These are phyloP conservation scores for Clarias laeviceps DNA, from an alignment of 2,797 vertebrate genomes.

Conservation along the genomic window DNA sequence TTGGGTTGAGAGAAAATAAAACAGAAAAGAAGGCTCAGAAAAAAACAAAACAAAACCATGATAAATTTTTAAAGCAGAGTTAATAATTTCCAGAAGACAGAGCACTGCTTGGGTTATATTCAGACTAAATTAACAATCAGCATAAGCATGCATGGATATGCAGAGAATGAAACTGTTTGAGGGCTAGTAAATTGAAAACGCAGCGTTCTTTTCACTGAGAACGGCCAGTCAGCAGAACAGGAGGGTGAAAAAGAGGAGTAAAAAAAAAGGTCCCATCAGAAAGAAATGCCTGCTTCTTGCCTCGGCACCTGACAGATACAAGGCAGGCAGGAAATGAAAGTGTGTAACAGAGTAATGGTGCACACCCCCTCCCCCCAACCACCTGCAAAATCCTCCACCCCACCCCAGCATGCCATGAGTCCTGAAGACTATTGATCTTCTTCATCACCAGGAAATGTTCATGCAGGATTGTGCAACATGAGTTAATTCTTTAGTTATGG, in stretches of 20 bases:
- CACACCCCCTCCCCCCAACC: neutral
- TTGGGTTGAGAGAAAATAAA: neutral
- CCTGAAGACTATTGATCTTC: constrained; percentile 61
- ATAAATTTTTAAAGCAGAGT: constrained; percentile 17
- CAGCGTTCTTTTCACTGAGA: constrained; percentile 50
- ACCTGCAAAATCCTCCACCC: neutral
- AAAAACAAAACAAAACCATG: neutral
- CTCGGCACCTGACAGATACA: constrained; percentile 62
- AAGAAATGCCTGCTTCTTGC: constrained; percentile 57
- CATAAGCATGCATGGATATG: constrained; percentile 9
- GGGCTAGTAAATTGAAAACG: constrained; percentile 30
- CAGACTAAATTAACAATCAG: constrained; percentile 33
- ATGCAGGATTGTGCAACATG: constrained; percentile 21
- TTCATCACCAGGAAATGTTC: constrained; percentile 59
- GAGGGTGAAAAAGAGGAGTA: constrained; percentile 37
- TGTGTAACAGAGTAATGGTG: constrained; percentile 39
- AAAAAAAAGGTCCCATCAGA: constrained; percentile 58
- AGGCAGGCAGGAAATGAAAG: constrained; percentile 57
- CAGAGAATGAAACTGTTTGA: constrained; percentile 50
- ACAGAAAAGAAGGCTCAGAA: neutral
- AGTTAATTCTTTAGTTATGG: neutral
- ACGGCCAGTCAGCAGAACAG: constrained; percentile 68
- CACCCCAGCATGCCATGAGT: constrained; percentile 25
- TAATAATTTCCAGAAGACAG: constrained; percentile 19
- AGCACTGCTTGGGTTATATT: neutral